A percentile compares a stretch with the other conserved stretches of the same genome.
phyloP scores from a whole-genome alignment of 2,797 vertebrate genomes.

The Coreius guichenoti region DNA sequence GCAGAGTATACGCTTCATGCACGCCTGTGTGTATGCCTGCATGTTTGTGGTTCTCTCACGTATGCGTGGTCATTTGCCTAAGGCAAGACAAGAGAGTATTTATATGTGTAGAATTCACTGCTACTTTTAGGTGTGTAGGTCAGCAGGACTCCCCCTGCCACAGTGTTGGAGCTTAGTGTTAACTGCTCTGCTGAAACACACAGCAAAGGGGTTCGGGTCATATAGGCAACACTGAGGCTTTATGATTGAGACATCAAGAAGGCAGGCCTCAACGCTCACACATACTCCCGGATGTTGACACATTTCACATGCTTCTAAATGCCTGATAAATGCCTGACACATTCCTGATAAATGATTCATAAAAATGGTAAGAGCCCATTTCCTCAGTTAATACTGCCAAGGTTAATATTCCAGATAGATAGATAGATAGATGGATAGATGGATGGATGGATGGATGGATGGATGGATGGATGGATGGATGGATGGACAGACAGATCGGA shows the following conservation, averaged over 20 bases:
- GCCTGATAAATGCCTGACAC: not conserved
- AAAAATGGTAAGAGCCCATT: constrained; percentile 17
- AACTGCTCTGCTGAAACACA: constrained; percentile 32
- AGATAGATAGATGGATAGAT: not conserved
- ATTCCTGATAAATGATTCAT: constrained; percentile 24
- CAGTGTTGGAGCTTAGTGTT: constrained; percentile 28
- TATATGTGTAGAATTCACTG: constrained; percentile 21
- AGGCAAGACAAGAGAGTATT: constrained; percentile 3
- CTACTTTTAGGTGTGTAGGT: constrained; percentile 36
- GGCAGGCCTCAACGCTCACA: constrained; percentile 15
- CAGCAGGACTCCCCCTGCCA: constrained; percentile 7
- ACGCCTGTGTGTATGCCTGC: constrained; percentile 8
- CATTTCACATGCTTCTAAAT: constrained; percentile 41
- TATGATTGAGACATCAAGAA: constrained; percentile 43
- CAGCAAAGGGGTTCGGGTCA: constrained; percentile 15
- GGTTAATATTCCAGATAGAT: not conserved
- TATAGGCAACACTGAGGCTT: constrained; percentile 29
- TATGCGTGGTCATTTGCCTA: constrained; percentile 21
- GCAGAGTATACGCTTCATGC: constrained; percentile 9
- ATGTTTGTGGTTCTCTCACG: constrained; percentile 22
- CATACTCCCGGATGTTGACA: constrained; percentile 38
- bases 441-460: not conserved
- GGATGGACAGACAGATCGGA: not conserved
- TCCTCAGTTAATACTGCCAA: not conserved
- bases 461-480: not conserved